Evolutionary conservation across 2,113 vertebrate genomes (phyloP).

Genomic region (Chionis minor): DNA sequence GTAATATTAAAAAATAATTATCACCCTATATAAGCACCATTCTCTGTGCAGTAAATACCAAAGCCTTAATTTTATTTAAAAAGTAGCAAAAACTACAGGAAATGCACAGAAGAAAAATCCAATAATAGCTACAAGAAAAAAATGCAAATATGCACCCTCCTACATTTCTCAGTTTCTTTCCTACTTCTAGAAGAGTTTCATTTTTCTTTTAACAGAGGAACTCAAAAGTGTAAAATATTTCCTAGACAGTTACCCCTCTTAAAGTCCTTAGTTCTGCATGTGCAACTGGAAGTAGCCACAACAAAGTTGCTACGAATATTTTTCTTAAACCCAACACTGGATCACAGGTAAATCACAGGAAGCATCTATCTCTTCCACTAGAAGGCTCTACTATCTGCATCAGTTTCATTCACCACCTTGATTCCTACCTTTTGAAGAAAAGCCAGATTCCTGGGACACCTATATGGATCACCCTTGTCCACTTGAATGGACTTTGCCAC

Average conservation of each 20-base stretch:
- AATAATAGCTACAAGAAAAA: fast-evolving
- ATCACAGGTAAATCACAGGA: background rate
- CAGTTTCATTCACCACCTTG: background rate
- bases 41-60: background rate
- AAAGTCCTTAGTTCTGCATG: background rate
- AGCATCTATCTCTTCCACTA: background rate
- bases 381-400: background rate
- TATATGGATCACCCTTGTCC: background rate
- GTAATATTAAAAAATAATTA: background rate
- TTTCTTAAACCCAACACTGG: background rate
- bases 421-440: background rate
- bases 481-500: background rate
- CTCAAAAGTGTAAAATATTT: background rate
- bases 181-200: background rate
- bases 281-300: background rate
- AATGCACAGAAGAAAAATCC: background rate
- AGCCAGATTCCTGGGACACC: background rate
- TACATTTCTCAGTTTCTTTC: background rate
- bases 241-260: background rate
- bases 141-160: background rate
- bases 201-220: background rate
- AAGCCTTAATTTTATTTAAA: background rate
- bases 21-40: background rate
- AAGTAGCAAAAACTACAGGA: background rate
- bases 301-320: background rate